Evolutionary conservation across 2,888 invertebrate genomes (phyloP).

Genomic region (Drosophila rellima): DNA sequence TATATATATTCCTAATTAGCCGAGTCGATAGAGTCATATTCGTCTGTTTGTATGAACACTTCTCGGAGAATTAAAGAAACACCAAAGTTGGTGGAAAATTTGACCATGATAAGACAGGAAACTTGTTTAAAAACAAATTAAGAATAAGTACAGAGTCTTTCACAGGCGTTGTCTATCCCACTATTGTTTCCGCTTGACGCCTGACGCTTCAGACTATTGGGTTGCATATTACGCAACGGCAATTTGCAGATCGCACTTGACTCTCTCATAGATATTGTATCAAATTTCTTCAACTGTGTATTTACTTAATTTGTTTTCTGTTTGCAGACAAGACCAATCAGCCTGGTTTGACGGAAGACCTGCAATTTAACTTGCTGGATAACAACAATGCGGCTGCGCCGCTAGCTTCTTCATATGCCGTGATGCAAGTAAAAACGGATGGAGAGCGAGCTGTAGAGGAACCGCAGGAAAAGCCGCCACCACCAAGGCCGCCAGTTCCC

Average conservation of each 20-base stretch:
- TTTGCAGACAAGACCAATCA: constrained; percentile 67
- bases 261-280: constrained; percentile 27
- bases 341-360: constrained; percentile 43
- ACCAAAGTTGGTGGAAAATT: no score
- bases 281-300: constrained; percentile 23
- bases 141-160: not conserved
- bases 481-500: constrained; percentile 31
- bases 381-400: constrained; percentile 35
- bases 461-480: constrained; percentile 28
- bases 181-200: constrained; percentile 22
- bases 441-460: constrained; percentile 1
- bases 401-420: constrained; percentile 40
- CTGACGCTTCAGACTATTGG: constrained; percentile 16
- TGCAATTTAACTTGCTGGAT: constrained; percentile 55
- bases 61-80: no score
- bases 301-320: constrained; percentile 24
- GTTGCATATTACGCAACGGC: constrained; percentile 39
- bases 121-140: no score
- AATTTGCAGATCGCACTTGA: constrained; percentile 21
- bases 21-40: no score
- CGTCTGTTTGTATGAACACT: no score
- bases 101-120: no score
- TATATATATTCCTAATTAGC: not conserved
- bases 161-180: not conserved
- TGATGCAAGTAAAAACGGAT: constrained; percentile 55